Base-by-base conservation (phyloP, 2,888 invertebrate genomes). In the Sinodicranocentrus sp. region DNA sequence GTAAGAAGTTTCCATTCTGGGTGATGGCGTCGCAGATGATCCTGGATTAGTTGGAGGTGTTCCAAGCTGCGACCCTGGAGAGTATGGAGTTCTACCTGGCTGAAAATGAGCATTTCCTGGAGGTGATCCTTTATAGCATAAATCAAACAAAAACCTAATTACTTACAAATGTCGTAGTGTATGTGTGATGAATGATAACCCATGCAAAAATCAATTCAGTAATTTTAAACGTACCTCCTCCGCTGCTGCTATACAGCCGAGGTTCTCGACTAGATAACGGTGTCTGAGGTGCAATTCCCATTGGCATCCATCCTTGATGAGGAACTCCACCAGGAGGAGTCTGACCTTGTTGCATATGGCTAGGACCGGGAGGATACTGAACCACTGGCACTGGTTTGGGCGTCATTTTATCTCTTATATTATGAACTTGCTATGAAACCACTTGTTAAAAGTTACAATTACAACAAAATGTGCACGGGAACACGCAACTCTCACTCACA, bases 191-290 rank as follows among this genome's bases (percentile, higher is more conserved):
- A 5, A 39, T 13, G 6, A 39, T 13, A 5, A 39, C 39, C 5
- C 13, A 13, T 39, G 13, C 5, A 39, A 8, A 39, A 39, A 39
- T 8, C 13, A 39, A 39, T 13, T 39, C 6, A 8, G 6, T 8
- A 39, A 5, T 39, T 5, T 39, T 8, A 39, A 13, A 52, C 17
- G 1, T 59, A 26, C 59, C 13, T 25, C 59, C 25, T 19, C 54
- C 19, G 19, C 54, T 21, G 26, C 52, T 17, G 43, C 76, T 71
- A n/a, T 54, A 75, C n/a, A 70, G 59, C 19, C 73, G 68, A 5
- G 72, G 63, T 72, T 80, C 80, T 26, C 80, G 61, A 21, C 80
- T 80, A 26, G 80, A 33, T 5, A 80, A 6, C 2, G 80, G 80
- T 5, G 80, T 80, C 44, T 63, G 72, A 28, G 63, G 80, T 2